Evolutionary conservation across 2,888 invertebrate genomes (phyloP).

Genomic region (Scaptomyza polygonia): DNA sequence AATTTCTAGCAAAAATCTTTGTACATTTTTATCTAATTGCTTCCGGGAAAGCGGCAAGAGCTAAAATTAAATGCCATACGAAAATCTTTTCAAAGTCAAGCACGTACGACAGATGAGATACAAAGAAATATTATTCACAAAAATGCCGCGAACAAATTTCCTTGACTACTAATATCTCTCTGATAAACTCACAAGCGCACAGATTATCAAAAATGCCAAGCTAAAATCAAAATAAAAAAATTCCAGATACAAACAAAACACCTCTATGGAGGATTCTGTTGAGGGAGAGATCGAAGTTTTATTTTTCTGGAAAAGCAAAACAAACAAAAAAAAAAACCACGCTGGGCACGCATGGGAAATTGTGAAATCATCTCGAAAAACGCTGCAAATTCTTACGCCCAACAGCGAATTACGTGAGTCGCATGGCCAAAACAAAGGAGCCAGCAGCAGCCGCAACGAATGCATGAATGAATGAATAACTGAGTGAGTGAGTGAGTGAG

Average conservation of each 20-base stretch:
- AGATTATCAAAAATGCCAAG: conserved; percentile 65
- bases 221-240: conserved; percentile 52
- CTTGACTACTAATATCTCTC: conserved; percentile 26
- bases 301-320: conserved; percentile 8
- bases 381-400: conserved; percentile 65
- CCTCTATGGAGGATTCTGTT: not conserved
- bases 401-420: conserved; percentile 65
- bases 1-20: conserved; percentile 26
- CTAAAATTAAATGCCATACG: conserved; percentile 19
- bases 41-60: conserved; percentile 56
- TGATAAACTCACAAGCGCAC: conserved; percentile 51
- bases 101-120: conserved; percentile 3
- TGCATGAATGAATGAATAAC: conserved; percentile 34
- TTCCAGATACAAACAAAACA: conserved; percentile 20
- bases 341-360: conserved; percentile 58
- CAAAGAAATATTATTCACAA: conserved; percentile 36
- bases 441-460: conserved; percentile 38
- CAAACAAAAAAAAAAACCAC: too few relatives aligned
- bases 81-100: conserved; percentile 1
- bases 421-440: conserved; percentile 58
- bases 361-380: conserved; percentile 73
- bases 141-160: conserved; percentile 54
- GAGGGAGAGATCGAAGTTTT: not conserved
- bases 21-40: conserved; percentile 58
- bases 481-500: conserved; percentile 27